Evolutionary conservation across 2,797 vertebrate genomes (phyloP), one percentile per base, ranked within the genome.

Genomic region (Babyrousa celebensis): DNA sequence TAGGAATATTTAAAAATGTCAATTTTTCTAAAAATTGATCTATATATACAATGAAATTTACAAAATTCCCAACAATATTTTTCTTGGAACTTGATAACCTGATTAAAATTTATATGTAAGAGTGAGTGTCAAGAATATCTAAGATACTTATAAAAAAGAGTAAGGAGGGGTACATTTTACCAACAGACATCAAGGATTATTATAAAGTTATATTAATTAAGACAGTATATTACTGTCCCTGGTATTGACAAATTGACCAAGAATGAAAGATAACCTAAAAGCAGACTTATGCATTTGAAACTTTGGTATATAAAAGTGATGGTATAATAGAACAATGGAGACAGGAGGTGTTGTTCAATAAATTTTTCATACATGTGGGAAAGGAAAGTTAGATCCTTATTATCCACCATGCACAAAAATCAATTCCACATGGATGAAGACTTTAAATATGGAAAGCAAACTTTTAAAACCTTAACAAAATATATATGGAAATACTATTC

Each of bases 381-480:
- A 89, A 94, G 56, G 85, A 56, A 83, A 65, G 18, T 89, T 80
- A 63, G 40, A 21, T 89, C 15, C 27, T 94, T 40, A 71, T 52
- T 11, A 91, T 86, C 20, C 15, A 71, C 12, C 5, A 92, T 52
- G 36, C 25, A 16, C 7, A 85, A 68, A 80, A 82, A 60, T 89
- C 60, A 94, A 20, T 56, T 89, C 20, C 32, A 85, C 25, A 32
- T 83, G 74, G 77, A 70, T 92, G 14, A 77, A 70, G 6, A n/a
- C 52, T 52, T 94, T 94, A 92, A 85, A 52, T 92, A 60, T 82
- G 48, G 82, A 78, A 89, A 80, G 27, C 7, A 92, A 77, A 6
- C 32, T 20, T 96, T 86, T 83, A 71, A 96, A 67, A 21, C 29
- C 1, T 65, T 78, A 43, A 77, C 2, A 86, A 4, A 75, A 92